Percentiles rank a stretch among this genome's conserved stretches.
Conservation (phyloP, 64 coral and sea anemone genomes). For the Montipora foliosa region DNA sequence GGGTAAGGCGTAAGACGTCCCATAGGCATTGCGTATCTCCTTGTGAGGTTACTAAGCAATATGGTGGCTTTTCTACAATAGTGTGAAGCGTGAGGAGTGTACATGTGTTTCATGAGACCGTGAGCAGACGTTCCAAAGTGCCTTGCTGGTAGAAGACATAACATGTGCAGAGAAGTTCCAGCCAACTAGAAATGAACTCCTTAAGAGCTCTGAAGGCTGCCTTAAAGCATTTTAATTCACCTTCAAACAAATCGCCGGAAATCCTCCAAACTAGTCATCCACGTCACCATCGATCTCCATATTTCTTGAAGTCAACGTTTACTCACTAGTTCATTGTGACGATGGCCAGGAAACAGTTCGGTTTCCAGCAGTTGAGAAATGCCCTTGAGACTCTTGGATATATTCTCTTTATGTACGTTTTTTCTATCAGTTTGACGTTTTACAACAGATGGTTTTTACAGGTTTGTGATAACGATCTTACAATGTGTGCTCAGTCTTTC, state of each 20-base stretch:
- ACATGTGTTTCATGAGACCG: neutral
- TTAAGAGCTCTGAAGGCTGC: neutral
- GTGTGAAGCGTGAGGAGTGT: too few species aligned
- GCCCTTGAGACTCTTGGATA: constrained; percentile 67
- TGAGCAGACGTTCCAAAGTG: too few species aligned
- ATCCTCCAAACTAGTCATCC: neutral
- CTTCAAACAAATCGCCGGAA: neutral
- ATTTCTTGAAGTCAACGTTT: too few species aligned
- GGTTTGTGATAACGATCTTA: constrained; percentile 45
- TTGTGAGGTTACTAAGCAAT: constrained; percentile 46
- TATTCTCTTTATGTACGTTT: constrained; percentile 92
- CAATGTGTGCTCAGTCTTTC: too few species aligned
- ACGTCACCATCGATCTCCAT: constrained; percentile 3
- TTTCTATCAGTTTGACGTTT: constrained; percentile 97
- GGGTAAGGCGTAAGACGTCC: too few species aligned
- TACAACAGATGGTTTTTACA: constrained; percentile 98
- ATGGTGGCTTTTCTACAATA: neutral
- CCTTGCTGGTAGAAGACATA: too few species aligned
- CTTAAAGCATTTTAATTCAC: neutral
- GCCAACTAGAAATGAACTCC: neutral
- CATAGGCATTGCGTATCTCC: too few species aligned
- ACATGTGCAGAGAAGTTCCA: neutral
- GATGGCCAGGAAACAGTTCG: constrained; percentile 62
- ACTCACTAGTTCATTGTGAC: neutral
- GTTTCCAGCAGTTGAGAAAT: constrained; percentile 78